A percentile compares a stretch with the other conserved stretches of the same genome.
These are phyloP conservation scores for Probaryconus sp. DNA, from an alignment of 1,140 invertebrate genomes.

Conservation along the genomic window DNA sequence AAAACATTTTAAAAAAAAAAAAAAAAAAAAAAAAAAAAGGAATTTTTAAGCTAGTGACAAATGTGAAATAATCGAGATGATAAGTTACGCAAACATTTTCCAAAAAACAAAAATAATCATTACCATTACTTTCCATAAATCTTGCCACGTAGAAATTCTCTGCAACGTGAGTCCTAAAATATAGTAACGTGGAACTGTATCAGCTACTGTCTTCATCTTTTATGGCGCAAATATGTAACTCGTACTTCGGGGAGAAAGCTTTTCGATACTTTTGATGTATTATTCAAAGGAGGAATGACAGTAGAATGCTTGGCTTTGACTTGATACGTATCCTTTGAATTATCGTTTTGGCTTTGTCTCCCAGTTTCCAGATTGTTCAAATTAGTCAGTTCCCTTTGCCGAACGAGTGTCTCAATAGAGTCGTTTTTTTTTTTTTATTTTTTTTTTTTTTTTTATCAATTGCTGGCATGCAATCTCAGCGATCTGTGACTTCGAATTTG, in stretches of 20 bases:
- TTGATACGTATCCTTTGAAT: constrained; percentile 64
- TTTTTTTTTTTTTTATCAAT: constrained; percentile 24
- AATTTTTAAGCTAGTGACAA: too few relatives aligned
- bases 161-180: too few relatives aligned
- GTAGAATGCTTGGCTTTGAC: constrained; percentile 52
- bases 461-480: not conserved
- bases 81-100: too few relatives aligned
- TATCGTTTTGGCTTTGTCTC: constrained; percentile 66
- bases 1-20: too few relatives aligned
- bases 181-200: too few relatives aligned
- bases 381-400: constrained; percentile 67
- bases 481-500: constrained; percentile 9
- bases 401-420: constrained; percentile 57
- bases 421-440: too few relatives aligned
- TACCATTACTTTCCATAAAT: too few relatives aligned
- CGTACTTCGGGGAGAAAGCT: constrained; percentile 53
- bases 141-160: too few relatives aligned
- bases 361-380: constrained; percentile 66
- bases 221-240: constrained; percentile 35
- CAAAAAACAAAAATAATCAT: too few relatives aligned
- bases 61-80: too few relatives aligned
- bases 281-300: constrained; percentile 56
- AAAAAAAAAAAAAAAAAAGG: too few relatives aligned
- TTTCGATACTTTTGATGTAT: constrained; percentile 61
- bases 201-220: constrained; percentile 28